Conservation (phyloP, 2,797 vertebrate genomes). For the Xiphorhynchus erythropygius region DNA sequence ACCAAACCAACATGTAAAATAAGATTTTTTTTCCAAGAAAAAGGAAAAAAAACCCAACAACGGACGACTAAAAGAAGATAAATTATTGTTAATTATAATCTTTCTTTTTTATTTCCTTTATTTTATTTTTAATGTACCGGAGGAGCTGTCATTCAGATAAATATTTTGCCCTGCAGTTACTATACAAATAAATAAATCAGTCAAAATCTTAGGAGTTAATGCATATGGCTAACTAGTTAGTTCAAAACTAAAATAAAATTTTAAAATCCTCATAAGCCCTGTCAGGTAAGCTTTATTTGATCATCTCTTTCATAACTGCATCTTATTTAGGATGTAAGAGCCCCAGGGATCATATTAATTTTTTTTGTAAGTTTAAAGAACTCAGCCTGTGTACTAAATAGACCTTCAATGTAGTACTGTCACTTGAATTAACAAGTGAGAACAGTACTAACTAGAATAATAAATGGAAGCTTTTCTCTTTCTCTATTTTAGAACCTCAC, state of each 20-base stretch:
- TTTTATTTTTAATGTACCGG: background rate
- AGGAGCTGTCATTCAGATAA: background rate
- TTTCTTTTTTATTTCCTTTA: background rate
- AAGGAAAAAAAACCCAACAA: accelerated
- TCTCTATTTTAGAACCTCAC: background rate
- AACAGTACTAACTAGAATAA: background rate
- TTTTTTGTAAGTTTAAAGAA: background rate
- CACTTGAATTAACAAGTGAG: background rate
- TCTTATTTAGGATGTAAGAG: background rate
- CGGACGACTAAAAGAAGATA: background rate
- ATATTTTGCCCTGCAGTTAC: background rate
- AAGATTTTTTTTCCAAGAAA: background rate
- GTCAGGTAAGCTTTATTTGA: background rate
- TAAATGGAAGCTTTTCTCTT: background rate
- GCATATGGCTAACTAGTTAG: background rate
- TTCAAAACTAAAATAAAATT: background rate
- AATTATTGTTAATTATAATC: background rate
- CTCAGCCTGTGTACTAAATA: background rate
- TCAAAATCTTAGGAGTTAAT: background rate
- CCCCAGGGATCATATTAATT: background rate
- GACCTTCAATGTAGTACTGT: background rate
- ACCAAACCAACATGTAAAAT: background rate
- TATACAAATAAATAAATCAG: background rate
- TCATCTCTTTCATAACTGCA: background rate
- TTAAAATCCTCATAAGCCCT: background rate